Conservation (phyloP, 2,797 vertebrate species). For the Erethizon dorsatum region DNA sequence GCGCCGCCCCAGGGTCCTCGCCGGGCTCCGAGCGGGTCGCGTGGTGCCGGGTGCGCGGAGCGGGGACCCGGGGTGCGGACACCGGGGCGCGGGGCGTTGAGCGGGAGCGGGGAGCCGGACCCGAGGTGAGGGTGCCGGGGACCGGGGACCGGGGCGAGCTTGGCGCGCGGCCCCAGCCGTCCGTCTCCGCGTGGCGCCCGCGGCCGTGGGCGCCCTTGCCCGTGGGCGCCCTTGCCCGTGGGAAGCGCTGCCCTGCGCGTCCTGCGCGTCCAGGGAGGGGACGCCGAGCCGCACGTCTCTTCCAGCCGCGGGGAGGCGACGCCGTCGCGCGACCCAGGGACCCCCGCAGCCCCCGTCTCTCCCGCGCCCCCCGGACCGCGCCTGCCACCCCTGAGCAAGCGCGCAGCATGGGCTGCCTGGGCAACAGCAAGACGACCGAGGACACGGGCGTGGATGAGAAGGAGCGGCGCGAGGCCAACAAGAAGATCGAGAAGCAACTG, state of each 20-base stretch:
- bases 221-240: neutral
- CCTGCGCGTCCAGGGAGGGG: neutral
- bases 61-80: neutral
- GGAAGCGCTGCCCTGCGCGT: neutral
- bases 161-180: neutral
- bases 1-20: neutral
- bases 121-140: neutral
- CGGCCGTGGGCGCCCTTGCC: neutral
- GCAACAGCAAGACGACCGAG: conserved; percentile 99
- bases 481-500: conserved; percentile 98
- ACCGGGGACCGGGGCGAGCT: neutral
- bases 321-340: conserved; percentile 69
- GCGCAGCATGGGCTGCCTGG: conserved; percentile 97
- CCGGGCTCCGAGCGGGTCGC: neutral
- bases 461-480: conserved; percentile 98
- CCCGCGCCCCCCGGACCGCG: conserved; percentile 7
- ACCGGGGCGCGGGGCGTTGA: neutral
- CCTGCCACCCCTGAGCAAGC: conserved; percentile 79
- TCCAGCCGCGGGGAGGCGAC: conserved; percentile 74
- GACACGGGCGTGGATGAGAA: conserved; percentile 99
- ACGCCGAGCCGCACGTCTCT: conserved; percentile 75
- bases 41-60: neutral
- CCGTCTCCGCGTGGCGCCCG: too few relatives aligned
- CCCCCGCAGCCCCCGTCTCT: neutral
- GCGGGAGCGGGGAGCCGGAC: neutral